Base-by-base conservation (phyloP, 2,797 vertebrate genomes). In the Megaceryle alcyon region DNA sequence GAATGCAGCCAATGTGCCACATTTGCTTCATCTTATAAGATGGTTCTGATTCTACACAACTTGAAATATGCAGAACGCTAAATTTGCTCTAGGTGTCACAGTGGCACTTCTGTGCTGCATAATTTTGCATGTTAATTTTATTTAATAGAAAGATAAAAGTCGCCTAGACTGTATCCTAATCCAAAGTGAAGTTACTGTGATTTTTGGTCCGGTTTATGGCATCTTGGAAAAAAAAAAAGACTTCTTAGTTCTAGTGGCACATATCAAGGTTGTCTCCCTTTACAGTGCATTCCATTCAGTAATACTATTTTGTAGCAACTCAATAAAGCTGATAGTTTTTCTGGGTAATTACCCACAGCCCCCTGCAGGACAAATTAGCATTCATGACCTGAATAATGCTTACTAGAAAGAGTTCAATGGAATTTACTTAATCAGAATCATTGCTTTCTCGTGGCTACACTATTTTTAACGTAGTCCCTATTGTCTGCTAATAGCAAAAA, bases 381-480 rank as follows among this genome's bases (percentile, higher is more conserved):
- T 98, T 98, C 97, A 98, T 98, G 98, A 98, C 98, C 97, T 98
- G 97, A 98, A 98, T 98, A 98, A 98, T 98, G 96, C 97, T 98
- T 98, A 97, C 97, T 98, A 98, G 97, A 98, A 98, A 98, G 97
- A 98, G 97, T 98, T 98, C 98, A 98, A 97, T 98, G 95, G 97
- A 98, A 98, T 98, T 98, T 98, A 98, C 96, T 98, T 98, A 98
- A 98, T 98, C 98, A 98, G 98, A 98, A 97, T 98, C 97, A 96
- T 97, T 97, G 94, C 95, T 97, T 98, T 98, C 97, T 98, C 96
- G 35, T 98, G 95, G 91, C 96, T 97, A 95, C 96, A 92, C 97
- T 97, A 96, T 96, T 96, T 97, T 95, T 96, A 97, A 95, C 88
- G 35, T 94, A 76, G 87, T 97, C 92, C 77, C 88, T 82, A 95